phyloP scores from a whole-genome alignment of 53 echinoderm and acorn worm species.

The Arbacia lixula region DNA sequence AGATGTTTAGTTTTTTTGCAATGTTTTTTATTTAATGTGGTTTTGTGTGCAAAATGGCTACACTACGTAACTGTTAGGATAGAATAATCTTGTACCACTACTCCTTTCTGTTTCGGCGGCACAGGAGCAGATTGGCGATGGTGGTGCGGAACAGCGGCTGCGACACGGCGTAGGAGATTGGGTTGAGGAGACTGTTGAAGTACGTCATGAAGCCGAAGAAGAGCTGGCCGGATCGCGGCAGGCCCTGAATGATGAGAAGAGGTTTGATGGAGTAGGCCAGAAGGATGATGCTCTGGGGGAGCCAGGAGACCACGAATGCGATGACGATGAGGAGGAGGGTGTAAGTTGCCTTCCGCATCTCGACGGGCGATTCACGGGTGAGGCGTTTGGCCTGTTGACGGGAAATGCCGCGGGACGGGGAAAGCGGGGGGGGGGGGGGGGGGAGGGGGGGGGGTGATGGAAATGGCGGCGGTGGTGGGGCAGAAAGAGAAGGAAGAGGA shows the following conservation, averaged over 20 bases:
- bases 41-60: too few species aligned
- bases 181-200: constrained; percentile 37
- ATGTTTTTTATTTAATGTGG: too few species aligned
- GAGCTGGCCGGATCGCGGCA: constrained; percentile 5
- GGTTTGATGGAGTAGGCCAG: constrained; percentile 31
- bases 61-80: too few species aligned
- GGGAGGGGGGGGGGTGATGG: not conserved
- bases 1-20: too few species aligned
- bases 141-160: constrained; percentile 38
- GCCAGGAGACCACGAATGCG: constrained; percentile 11
- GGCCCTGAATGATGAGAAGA: constrained; percentile 1
- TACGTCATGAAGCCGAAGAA: constrained; percentile 5
- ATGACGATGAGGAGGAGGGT: constrained; percentile 42
- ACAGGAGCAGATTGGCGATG: constrained; percentile 8
- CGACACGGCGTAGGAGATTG: constrained; percentile 33
- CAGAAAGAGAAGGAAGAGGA: not conserved
- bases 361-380: constrained; percentile 7
- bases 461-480: not conserved
- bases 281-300: constrained; percentile 29
- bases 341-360: constrained; percentile 20
- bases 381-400: too few species aligned
- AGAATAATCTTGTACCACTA: too few species aligned
- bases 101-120: too few species aligned
- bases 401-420: not conserved
- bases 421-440: not conserved